phyloP scores from a whole-genome alignment of 2,888 invertebrate genomes.

The Spialia ferax region DNA sequence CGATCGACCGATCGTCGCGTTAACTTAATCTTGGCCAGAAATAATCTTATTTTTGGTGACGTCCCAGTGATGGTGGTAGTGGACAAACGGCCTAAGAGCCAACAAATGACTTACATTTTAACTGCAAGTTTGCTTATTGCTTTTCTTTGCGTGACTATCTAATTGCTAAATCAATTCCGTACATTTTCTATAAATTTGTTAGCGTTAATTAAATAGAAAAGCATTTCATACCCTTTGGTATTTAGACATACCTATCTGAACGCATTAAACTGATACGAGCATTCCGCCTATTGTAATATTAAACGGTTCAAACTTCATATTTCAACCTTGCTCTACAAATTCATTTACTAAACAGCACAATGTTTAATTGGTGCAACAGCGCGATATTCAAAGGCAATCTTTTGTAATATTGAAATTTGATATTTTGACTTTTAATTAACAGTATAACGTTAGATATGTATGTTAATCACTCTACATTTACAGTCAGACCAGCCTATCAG shows the following conservation, averaged over 20 bases:
- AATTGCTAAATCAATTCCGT: background rate
- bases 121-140: too few relatives aligned
- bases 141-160: too few relatives aligned
- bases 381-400: slow-evolving; percentile 14
- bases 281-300: slow-evolving; percentile 8
- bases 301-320: slow-evolving; percentile 11
- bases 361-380: slow-evolving; percentile 20
- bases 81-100: too few relatives aligned
- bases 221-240: background rate
- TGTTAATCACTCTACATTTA: background rate
- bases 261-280: background rate
- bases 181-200: background rate
- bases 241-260: background rate
- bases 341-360: slow-evolving; percentile 23
- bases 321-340: slow-evolving; percentile 29
- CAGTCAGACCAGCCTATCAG: background rate
- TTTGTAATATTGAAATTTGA: slow-evolving; percentile 18
- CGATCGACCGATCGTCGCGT: too few relatives aligned
- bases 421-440: slow-evolving; percentile 19
- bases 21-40: too few relatives aligned
- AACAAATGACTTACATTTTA: too few relatives aligned
- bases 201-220: background rate
- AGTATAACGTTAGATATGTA: background rate
- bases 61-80: too few relatives aligned
- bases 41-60: too few relatives aligned